Evolutionary conservation across 2,113 vertebrate genomes (phyloP).

Genomic region (Hyperopisus bebe): DNA sequence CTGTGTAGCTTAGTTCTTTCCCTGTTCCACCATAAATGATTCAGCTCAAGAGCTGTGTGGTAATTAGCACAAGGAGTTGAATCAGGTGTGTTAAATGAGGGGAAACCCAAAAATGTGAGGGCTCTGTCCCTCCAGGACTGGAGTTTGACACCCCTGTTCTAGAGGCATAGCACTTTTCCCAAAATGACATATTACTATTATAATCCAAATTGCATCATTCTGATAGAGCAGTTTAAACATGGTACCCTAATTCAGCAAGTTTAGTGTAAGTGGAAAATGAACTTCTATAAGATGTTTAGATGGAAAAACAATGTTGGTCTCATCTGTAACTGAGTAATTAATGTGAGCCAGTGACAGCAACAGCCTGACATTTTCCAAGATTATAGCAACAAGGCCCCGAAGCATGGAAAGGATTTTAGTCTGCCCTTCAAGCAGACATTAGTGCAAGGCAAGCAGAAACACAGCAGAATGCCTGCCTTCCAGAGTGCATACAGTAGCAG

Average conservation of each 20-base stretch:
- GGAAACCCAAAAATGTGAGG: no score
- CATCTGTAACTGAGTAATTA: neutral
- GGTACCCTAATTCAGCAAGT: neutral
- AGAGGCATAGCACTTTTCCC: neutral
- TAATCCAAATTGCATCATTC: neutral
- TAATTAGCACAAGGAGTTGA: no score
- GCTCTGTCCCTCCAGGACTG: no score
- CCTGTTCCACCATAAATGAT: no score
- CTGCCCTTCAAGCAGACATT: constrained; percentile 8
- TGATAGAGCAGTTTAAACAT: neutral
- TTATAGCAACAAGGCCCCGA: neutral
- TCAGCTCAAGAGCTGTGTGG: no score
- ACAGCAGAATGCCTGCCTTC: neutral
- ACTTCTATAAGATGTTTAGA: neutral
- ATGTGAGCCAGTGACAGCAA: neutral
- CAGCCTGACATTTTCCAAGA: neutral
- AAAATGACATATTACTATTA: neutral
- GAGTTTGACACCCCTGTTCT: neutral
- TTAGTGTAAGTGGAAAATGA: neutral
- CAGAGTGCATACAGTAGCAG: neutral
- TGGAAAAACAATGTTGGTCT: neutral
- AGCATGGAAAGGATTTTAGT: neutral
- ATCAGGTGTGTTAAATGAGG: no score
- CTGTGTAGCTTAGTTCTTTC: no score
- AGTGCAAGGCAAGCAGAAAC: constrained; percentile 10